Conservation (phyloP, 1,140 invertebrate species). For the Drosophila malerkotliana region DNA sequence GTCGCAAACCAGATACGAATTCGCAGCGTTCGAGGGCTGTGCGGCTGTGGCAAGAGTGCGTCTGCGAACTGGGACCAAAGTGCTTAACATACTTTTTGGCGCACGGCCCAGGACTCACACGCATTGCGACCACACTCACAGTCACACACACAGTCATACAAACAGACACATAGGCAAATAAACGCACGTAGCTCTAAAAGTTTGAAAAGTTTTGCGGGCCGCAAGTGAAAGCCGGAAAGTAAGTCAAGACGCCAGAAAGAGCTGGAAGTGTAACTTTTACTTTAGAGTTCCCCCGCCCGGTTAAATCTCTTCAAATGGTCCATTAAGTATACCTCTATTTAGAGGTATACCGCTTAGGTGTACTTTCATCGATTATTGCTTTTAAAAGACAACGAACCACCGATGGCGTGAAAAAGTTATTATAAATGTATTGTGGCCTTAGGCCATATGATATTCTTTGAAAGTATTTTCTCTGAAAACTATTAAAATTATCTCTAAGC, state of each 20-base stretch:
- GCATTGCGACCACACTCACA: constrained; percentile 1
- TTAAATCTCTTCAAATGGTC: not conserved
- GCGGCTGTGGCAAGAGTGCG: constrained; percentile 48
- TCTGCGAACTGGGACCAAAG: constrained; percentile 65
- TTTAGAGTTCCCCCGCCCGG: constrained; percentile 19
- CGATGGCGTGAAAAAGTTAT: constrained; percentile 20
- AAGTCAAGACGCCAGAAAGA: constrained; percentile 63
- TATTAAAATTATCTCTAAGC: not conserved
- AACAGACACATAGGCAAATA: constrained; percentile 59
- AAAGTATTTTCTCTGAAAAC: not conserved
- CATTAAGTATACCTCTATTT: not conserved
- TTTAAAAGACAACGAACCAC: not conserved
- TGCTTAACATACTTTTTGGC: constrained; percentile 79
- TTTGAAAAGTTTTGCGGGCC: constrained; percentile 53
- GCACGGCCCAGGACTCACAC: constrained; percentile 33
- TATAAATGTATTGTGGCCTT: not conserved
- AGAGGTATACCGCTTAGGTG: constrained; percentile 17
- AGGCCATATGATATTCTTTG: not conserved
- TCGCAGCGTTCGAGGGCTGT: constrained; percentile 13
- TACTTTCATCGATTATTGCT: constrained; percentile 22
- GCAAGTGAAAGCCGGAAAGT: constrained; percentile 70
- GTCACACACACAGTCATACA: constrained; percentile 9
- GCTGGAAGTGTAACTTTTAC: constrained; percentile 60
- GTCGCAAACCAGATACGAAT: constrained; percentile 67
- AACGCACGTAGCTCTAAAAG: constrained; percentile 72